Evolutionary conservation across 2,888 invertebrate genomes (phyloP).

Genomic region (Ctena decussata): DNA sequence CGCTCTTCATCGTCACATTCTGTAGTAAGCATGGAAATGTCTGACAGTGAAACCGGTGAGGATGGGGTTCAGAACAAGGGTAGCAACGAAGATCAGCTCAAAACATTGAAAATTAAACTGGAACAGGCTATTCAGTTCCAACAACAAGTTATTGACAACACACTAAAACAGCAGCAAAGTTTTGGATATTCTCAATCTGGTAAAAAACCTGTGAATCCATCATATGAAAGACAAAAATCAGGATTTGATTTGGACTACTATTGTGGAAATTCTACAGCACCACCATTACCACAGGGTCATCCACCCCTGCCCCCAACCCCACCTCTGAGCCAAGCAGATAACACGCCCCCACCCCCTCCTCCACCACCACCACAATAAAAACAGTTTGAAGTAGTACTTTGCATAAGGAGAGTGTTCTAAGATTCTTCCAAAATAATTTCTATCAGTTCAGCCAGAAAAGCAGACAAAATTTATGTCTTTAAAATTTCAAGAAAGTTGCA

Average conservation of each 20-base stretch:
- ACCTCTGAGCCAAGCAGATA: conserved; percentile 53
- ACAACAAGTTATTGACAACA: conserved; percentile 33
- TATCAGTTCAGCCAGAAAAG: no score
- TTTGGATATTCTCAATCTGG: not conserved
- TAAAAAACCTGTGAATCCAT: not conserved
- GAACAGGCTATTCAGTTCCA: conserved; percentile 46
- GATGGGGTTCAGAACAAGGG: conserved; percentile 7
- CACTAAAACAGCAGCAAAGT: conserved; percentile 22
- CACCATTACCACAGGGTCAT: not conserved
- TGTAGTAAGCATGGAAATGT: conserved; percentile 72
- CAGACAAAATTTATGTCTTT: no score
- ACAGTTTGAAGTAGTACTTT: no score
- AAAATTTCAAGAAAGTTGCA: no score
- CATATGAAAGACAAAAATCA: conserved; percentile 54
- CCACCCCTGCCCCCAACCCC: conserved; percentile 63
- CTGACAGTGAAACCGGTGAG: conserved; percentile 58
- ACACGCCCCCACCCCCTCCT: conserved; percentile 66
- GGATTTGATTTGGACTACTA: conserved; percentile 61
- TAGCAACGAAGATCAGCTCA: conserved; percentile 14
- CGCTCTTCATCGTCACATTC: conserved; percentile 69
- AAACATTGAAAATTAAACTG: conserved; percentile 36
- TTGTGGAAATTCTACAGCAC: conserved; percentile 19
- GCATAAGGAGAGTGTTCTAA: no score
- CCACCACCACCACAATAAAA: no score
- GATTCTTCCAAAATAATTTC: no score